These are phyloP conservation scores for Archips xylosteana DNA, from an alignment of 2,888 invertebrate species.

Conservation along the genomic window DNA sequence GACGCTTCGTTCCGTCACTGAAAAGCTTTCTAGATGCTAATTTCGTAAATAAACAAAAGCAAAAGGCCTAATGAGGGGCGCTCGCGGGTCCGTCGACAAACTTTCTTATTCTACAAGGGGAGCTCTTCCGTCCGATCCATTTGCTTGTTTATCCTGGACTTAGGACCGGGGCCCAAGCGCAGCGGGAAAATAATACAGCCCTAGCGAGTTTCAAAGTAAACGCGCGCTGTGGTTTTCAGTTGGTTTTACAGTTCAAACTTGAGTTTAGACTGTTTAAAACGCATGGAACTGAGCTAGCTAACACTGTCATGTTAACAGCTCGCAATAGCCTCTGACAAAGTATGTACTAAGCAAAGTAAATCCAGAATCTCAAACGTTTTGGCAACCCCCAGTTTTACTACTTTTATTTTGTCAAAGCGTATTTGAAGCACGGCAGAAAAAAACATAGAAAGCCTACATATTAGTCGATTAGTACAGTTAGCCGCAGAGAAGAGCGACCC, in stretches of 20 bases:
- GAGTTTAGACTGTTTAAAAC: conserved; percentile 34
- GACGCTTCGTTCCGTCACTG: conserved; percentile 61
- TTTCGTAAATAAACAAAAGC: conserved; percentile 82
- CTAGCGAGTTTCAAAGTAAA: conserved; percentile 42
- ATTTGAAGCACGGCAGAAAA: not conserved
- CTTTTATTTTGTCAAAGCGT: not conserved
- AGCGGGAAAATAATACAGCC: conserved; percentile 51
- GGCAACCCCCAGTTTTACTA: not conserved
- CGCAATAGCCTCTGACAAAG: conserved; percentile 21
- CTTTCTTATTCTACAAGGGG: conserved; percentile 77
- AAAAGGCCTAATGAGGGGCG: conserved; percentile 78
- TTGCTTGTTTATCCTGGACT: conserved; percentile 81
- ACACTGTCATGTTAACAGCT: not conserved
- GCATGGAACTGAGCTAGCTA: conserved; percentile 4
- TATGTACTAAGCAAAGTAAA: conserved; percentile 9
- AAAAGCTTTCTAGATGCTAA: conserved; percentile 79
- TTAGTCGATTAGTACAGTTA: not conserved
- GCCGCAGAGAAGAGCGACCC: too few relatives aligned
- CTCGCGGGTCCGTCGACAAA: conserved; percentile 73
- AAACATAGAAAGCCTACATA: not conserved
- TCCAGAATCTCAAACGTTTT: not conserved
- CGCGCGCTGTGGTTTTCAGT: conserved; percentile 50
- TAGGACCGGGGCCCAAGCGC: conserved; percentile 63
- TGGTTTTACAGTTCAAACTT: conserved; percentile 51
- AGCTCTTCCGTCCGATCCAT: conserved; percentile 80